Percentiles rank a stretch among this genome's conserved stretches.
Conservation (phyloP, 2,888 invertebrate species). For the Cyrtodaria siliqua region DNA sequence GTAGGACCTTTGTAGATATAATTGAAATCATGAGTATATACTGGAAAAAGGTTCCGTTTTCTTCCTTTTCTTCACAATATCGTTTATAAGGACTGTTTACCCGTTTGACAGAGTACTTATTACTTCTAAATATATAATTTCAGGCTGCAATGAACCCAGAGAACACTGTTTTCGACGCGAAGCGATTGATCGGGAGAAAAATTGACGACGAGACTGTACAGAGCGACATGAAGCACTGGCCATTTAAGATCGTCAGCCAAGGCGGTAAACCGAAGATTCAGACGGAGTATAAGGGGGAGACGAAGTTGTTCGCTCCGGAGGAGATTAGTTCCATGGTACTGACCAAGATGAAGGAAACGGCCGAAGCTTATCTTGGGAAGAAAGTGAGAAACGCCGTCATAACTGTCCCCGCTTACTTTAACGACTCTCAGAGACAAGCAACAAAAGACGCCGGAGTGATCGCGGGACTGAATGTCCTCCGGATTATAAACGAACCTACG, state of each 20-base stretch:
- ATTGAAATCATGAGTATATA: too few species aligned
- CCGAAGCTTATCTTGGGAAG: slow-evolving; percentile 89
- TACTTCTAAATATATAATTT: neutral
- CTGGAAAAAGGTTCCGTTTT: too few species aligned
- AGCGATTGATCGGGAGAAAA: slow-evolving; percentile 81
- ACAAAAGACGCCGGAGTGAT: slow-evolving; percentile 86
- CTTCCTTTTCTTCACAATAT: too few species aligned
- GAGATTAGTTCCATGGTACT: slow-evolving; percentile 96
- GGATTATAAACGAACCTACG: slow-evolving; percentile 89
- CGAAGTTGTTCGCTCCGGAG: slow-evolving; percentile 94
- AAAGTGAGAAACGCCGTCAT: slow-evolving; percentile 82
- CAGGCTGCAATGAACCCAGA: slow-evolving; percentile 90
- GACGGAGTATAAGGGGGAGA: slow-evolving; percentile 90
- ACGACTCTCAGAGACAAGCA: slow-evolving; percentile 89
- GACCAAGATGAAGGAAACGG: slow-evolving; percentile 92
- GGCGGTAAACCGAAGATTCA: slow-evolving; percentile 79
- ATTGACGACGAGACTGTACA: slow-evolving; percentile 74
- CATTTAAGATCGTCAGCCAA: slow-evolving; percentile 74
- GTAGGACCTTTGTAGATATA: too few species aligned
- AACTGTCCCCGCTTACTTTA: slow-evolving; percentile 85
- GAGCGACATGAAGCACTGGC: slow-evolving; percentile 81
- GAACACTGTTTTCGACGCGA: slow-evolving; percentile 89
- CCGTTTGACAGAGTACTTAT: too few species aligned
- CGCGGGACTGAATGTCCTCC: slow-evolving; percentile 86
- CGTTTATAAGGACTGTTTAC: too few species aligned